Conservation (phyloP, 2,797 vertebrate genomes). For the Chanos chanos region DNA sequence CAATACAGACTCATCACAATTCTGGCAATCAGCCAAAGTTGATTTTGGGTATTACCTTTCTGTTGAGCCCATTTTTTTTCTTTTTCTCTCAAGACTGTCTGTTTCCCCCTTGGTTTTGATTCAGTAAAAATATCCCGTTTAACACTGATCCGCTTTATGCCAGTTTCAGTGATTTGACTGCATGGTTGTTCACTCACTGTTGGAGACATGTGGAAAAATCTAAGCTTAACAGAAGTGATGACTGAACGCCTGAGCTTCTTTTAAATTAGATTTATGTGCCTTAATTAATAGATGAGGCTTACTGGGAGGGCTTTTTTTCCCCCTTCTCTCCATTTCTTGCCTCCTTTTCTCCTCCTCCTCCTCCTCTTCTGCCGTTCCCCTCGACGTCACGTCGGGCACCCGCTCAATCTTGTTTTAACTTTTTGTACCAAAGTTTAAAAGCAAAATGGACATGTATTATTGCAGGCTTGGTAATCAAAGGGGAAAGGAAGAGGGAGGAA, state of each 20-base stretch:
- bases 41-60: not conserved
- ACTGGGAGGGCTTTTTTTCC: not conserved
- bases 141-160: too few relatives aligned
- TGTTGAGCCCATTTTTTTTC: not conserved
- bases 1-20: too few relatives aligned
- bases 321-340: not conserved
- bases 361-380: too few relatives aligned
- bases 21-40: not conserved
- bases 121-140: too few relatives aligned
- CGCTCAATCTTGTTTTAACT: conserved; percentile 23
- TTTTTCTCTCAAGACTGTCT: not conserved
- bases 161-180: too few relatives aligned
- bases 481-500: not conserved
- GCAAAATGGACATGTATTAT: conserved; percentile 25
- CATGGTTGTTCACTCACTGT: too few relatives aligned
- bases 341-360: too few relatives aligned
- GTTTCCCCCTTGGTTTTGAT: not conserved
- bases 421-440: conserved; percentile 33
- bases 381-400: conserved; percentile 16
- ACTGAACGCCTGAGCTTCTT: too few relatives aligned
- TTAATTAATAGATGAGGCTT: not conserved
- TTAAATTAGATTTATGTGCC: conserved; percentile 13
- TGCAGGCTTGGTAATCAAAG: conserved; percentile 17
- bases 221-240: too few relatives aligned
- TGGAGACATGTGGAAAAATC: too few relatives aligned